A percentile compares a stretch with the other conserved stretches of the same genome.
phyloP scores from a whole-genome alignment of 2,888 invertebrate species.

The Gortyna flavago region DNA sequence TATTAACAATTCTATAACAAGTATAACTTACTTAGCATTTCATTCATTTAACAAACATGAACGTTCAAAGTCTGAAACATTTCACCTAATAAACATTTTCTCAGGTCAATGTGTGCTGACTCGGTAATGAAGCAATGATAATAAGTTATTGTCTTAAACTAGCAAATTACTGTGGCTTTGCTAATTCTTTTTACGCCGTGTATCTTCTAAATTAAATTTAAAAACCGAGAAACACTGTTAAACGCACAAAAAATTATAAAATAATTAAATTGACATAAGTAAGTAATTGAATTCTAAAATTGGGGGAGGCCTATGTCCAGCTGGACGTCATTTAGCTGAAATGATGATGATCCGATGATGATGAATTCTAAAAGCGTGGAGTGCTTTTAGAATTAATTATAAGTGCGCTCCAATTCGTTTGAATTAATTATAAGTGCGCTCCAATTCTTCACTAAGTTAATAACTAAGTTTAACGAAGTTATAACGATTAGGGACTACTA shows the following conservation, averaged over 20 bases:
- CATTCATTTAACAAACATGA: constrained; percentile 4
- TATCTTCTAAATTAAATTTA: neutral
- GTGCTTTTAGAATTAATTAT: too few species aligned
- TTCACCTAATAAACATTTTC: constrained; percentile 36
- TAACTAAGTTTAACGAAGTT: too few species aligned
- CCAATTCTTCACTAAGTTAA: too few species aligned
- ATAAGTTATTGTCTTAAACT: constrained; percentile 5
- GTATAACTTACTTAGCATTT: constrained; percentile 19
- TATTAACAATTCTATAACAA: constrained; percentile 9
- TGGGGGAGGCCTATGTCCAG: too few species aligned
- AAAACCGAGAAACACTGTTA: neutral
- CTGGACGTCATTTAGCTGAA: too few species aligned
- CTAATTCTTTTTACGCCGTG: neutral
- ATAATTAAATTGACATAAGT: too few species aligned
- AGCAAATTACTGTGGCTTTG: constrained; percentile 17
- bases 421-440: too few species aligned
- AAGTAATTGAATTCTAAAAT: too few species aligned
- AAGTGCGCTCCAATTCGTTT: too few species aligned
- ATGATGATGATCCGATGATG: too few species aligned
- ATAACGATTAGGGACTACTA: too few species aligned
- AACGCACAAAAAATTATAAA: neutral
- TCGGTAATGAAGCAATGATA: constrained; percentile 21
- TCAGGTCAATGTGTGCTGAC: constrained; percentile 34
- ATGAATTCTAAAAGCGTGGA: too few species aligned
- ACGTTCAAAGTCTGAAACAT: constrained; percentile 46